These are phyloP conservation scores for Capromys pilorides DNA, from an alignment of 2,797 vertebrate genomes.

Conservation along the genomic window DNA sequence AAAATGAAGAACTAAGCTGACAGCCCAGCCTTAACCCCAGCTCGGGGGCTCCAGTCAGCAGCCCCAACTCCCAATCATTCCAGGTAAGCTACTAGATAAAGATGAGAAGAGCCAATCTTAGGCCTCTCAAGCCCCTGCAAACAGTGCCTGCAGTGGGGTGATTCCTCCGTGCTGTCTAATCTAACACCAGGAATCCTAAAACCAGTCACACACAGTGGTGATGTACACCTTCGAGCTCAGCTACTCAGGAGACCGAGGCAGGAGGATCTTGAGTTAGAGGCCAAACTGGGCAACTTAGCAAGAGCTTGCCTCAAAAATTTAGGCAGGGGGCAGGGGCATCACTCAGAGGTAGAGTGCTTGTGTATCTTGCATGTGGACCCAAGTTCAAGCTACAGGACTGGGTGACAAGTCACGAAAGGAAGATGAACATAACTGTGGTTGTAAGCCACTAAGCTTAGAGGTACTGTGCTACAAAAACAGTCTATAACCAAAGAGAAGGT, in stretches of 20 bases:
- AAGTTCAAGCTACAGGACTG: no score
- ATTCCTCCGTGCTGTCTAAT: not conserved
- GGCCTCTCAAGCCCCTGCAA: not conserved
- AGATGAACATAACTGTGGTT: not conserved
- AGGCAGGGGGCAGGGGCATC: not conserved
- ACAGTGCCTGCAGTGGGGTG: not conserved
- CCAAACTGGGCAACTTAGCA: not conserved
- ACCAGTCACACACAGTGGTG: no score
- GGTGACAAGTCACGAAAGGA: not conserved
- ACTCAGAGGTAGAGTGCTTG: not conserved
- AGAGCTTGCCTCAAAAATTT: not conserved
- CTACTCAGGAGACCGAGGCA: not conserved
- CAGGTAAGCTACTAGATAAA: not conserved
- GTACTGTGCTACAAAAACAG: no score
- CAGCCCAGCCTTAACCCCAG: not conserved
- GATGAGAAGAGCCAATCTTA: not conserved
- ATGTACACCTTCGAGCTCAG: not conserved
- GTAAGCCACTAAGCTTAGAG: not conserved
- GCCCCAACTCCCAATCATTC: not conserved
- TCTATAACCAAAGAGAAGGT: no score
- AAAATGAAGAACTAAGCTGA: slow-evolving; percentile 3
- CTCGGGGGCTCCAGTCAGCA: not conserved
- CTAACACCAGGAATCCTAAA: no score
- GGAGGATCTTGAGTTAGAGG: not conserved
- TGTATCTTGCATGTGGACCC: no score